Evolutionary conservation across 2,113 vertebrate species (phyloP), one percentile per base, ranked within the genome.

Genomic region (Acanthochromis polyacanthus): DNA sequence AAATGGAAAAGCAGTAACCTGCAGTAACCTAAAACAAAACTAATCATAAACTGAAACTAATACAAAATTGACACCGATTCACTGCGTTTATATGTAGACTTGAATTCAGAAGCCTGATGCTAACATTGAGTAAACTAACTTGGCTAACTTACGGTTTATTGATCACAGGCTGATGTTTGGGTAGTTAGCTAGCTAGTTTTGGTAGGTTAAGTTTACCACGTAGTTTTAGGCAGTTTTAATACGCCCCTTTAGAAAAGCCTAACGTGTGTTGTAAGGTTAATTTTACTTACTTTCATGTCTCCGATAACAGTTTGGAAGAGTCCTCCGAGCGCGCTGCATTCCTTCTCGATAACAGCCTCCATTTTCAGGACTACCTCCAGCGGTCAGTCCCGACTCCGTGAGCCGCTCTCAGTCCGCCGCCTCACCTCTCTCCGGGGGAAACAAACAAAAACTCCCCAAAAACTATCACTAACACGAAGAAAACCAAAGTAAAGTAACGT

Each of bases 251-350:
- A 1, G 7, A 22, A 22, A 22, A 36, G 22, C 4, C 60, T 16
- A 4, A 32, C 1, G 20, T 17, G 57, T 55, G 43, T 28, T n/a
- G 3, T 2, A 38, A 19, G 40, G 9, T 53, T 55, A 0, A 56
- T 17, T 23, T 14, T 2, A 1, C 91, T 91, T 91, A 95, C 95
- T 90, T 96, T 96, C 95, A 96, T 95, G 89, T 96, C 95, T 88
- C 79, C 93, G 86, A 96, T 95, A 17, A 96, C 78, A 71, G 91
- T 94, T 63, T 96, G 95, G 89, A 96, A 96, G 77, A 96, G 95
- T 65, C 95, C 95, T 46, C 95, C 95, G 0, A 96, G 94, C 48
- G 95, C 95, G 80, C 95, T 94, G 93, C 95, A 96, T 77, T 96
- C 95, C 88, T 93, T 95, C 61, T 96, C 95, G 81, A 95, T 95